Conservation (phyloP, 2,888 invertebrate genomes). For the Venusia cambrica region DNA sequence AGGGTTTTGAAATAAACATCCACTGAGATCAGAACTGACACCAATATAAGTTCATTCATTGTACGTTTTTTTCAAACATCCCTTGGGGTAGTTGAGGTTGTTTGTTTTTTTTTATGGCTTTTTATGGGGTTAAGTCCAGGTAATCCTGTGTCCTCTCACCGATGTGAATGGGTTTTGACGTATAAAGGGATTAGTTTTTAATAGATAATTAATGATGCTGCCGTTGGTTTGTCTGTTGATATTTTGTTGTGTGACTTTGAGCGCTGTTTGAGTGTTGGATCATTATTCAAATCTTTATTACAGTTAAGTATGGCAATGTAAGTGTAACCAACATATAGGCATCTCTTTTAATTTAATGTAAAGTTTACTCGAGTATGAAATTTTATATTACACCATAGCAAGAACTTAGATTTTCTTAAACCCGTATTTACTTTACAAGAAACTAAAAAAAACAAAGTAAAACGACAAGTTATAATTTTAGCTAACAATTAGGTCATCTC, state of each 20-base stretch:
- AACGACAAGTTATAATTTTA: too few species aligned
- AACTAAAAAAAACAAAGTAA: too few species aligned
- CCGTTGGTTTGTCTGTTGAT: conserved; percentile 41
- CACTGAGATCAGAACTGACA: conserved; percentile 12
- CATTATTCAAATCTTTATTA: background rate
- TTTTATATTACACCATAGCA: too few species aligned
- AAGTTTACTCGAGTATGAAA: too few species aligned
- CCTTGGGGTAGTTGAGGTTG: conserved; percentile 57
- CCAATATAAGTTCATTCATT: conserved; percentile 28
- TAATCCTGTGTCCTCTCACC: conserved; percentile 73
- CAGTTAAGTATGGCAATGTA: too few species aligned
- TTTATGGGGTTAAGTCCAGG: conserved; percentile 71
- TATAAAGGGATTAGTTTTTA: conserved; percentile 76
- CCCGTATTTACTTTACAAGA: too few species aligned
- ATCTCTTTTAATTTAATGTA: too few species aligned
- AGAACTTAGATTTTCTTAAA: too few species aligned
- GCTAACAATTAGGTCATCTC: too few species aligned
- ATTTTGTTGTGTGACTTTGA: conserved; percentile 19
- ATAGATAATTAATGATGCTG: conserved; percentile 77
- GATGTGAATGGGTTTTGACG: conserved; percentile 68
- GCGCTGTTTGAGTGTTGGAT: conserved; percentile 10
- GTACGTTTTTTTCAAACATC: conserved; percentile 40
- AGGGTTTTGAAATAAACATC: conserved; percentile 8
- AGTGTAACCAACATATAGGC: too few species aligned
- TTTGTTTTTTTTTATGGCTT: conserved; percentile 58